Base-by-base conservation (phyloP, 2,888 invertebrate genomes). In the Mycalesis mineus region DNA sequence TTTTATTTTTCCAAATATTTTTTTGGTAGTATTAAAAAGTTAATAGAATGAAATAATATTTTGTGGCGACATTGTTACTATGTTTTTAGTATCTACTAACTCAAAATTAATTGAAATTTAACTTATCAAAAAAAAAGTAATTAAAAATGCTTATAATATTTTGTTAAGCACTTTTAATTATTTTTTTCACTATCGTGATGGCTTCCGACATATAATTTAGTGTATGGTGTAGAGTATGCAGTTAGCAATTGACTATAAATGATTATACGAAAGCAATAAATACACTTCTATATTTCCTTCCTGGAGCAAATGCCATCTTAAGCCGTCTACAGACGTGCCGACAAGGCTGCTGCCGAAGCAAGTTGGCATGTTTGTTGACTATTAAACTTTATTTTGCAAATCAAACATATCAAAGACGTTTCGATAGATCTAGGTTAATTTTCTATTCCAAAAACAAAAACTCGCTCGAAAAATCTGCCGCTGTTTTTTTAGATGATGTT, bases 361-460 rank as follows among this genome's bases (percentile, higher is more conserved):
- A 15, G 47, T 47, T 33, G 47, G 33, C 47, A 15, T 2, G 33
- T 47, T 11, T 31, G 47, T 47, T 11, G 58, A 42, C 37, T 47
- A 47, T 47, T 47, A 4, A 39, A 52, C n/a, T 63, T 64, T 60
- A 64, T 60, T 60, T 57, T 55, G 58, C 55, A 48, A 61, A 55
- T 44, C 45, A 62, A 70, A 82, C 85, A 82, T 81, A 84, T 84
- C 82, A 79, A 72, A 70, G 71, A 74, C 72, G 68, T 68, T 68
- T 68, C 71, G 73, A 69, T 71, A 74, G 66, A 63, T 22, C 52
- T 68, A 65, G 67, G 53, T 62, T 67, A 57, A 61, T 61, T 63
- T 64, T 58, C 51, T 63, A 54, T 44, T 44, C 41, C 41, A 55
- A 61, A 55, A 61, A 62, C 60, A 66, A 66, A n/a, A 68, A 47